Base-by-base conservation (phyloP, 2,888 invertebrate species). In the Drosophila neonasuta region DNA sequence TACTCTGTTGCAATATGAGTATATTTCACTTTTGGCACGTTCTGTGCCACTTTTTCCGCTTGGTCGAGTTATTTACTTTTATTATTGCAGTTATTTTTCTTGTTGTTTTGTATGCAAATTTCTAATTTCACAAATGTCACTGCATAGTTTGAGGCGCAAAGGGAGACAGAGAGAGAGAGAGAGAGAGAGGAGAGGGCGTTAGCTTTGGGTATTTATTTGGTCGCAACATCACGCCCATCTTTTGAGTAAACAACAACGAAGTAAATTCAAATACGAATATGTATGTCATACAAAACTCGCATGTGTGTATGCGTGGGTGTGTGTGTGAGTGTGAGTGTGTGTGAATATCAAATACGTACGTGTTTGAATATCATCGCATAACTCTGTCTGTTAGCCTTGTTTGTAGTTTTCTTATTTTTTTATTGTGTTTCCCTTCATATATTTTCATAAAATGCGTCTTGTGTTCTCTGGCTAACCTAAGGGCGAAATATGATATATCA, bases 61-160 rank as follows among this genome's bases (percentile, higher is more conserved):
- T 75, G 76, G 55, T 59, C 67, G 69, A 79, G 70, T 77, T 81
- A 72, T 85, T 86, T 82, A 79, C 71, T 74, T 74, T 72, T 69
- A 62, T 58, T 51, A 58, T 66, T 62, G 78, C 56, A 57, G 52
- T 44, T 69, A 41, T 44, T 60, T 46, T 50, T 68, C 46, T 59
- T 17, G 55, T 17, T 68, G 15, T 49, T 36, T 63, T 68, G 24
- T 62, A 61, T 74, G 73, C 65, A 71, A 74, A 73, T 70, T 84
- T 71, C 77, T 79, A 83, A 83, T 86, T 82, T 81, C 79, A 75
- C 62, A 86, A 85, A 86, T 81, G 82, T 77, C 86, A 74, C 57
- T 77, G 79, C 70, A 84, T 77, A 73, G 82, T 84, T 86, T 68
- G 64, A 71, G 85, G 82, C 87, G 77, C 54, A 60, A 48, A 34